Conservation (phyloP, 2,888 invertebrate species). For the Eurois occulta region DNA sequence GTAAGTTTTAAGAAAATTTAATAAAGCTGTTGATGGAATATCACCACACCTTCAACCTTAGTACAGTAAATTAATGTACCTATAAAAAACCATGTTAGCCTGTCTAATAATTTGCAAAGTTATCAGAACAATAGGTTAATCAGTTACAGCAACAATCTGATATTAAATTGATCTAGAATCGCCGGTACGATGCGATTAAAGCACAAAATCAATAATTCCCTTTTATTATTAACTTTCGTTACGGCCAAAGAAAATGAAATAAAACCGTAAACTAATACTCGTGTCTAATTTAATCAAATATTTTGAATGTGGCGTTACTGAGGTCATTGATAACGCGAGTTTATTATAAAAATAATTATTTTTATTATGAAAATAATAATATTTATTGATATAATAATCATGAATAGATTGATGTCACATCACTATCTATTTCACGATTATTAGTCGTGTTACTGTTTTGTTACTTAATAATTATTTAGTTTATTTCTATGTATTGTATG, state of each 20-base stretch:
- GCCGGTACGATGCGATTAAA: background rate
- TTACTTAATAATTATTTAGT: constrained; percentile 11
- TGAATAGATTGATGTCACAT: constrained; percentile 13
- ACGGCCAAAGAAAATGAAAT: constrained; percentile 29
- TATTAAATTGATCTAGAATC: constrained; percentile 2
- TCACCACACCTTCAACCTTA: background rate
- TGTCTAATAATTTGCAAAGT: background rate
- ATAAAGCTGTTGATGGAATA: background rate
- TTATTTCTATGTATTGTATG: constrained; percentile 16
- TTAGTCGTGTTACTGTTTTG: constrained; percentile 24
- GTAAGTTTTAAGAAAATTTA: background rate
- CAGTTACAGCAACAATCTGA: background rate
- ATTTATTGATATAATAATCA: background rate
- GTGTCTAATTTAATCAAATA: constrained; percentile 41
- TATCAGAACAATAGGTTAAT: background rate
- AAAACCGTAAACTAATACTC: constrained; percentile 5
- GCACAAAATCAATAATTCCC: constrained; percentile 22
- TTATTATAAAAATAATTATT: constrained; percentile 19
- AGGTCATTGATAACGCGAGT: constrained; percentile 34
- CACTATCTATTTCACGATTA: constrained; percentile 19
- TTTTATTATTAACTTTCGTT: constrained; percentile 26
- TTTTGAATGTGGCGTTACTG: constrained; percentile 40
- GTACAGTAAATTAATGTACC: background rate
- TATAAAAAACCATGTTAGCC: background rate
- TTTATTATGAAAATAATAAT: constrained; percentile 8